These are phyloP conservation scores for Cryptocephalus primarius DNA, from an alignment of 2,888 invertebrate species.

Conservation along the genomic window DNA sequence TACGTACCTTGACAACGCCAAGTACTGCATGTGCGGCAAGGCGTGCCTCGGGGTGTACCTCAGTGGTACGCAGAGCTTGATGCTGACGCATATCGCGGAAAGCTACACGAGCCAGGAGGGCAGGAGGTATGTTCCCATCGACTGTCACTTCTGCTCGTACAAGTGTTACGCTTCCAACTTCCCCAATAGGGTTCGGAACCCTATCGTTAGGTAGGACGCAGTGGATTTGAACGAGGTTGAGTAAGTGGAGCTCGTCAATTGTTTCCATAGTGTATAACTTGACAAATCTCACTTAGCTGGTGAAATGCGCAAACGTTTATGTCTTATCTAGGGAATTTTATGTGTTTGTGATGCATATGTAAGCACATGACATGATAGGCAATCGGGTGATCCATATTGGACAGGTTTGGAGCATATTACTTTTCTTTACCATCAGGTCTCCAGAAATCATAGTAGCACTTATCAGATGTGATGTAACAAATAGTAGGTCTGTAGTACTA, in stretches of 20 bases:
- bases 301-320: not conserved
- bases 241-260: too few species aligned
- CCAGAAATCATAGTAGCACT: too few species aligned
- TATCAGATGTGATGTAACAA: too few species aligned
- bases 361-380: too few species aligned
- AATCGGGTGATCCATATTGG: too few species aligned
- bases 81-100: conserved; percentile 36
- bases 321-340: too few species aligned
- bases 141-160: conserved; percentile 51
- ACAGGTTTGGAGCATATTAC: too few species aligned
- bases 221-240: conserved; percentile 31
- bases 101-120: conserved; percentile 32
- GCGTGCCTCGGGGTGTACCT: conserved; percentile 30
- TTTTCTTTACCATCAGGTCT: too few species aligned
- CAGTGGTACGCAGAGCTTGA: conserved; percentile 31
- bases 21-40: conserved; percentile 51
- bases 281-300: too few species aligned
- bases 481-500: too few species aligned
- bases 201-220: conserved; percentile 39
- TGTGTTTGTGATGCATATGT: too few species aligned
- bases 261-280: too few species aligned
- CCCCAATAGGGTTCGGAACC: conserved; percentile 28
- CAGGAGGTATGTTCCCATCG: conserved; percentile 40
- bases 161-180: conserved; percentile 35
- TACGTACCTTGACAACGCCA: conserved; percentile 47